phyloP scores from a whole-genome alignment of 2,113 vertebrate genomes.

The Thryonomys swinderianus region DNA sequence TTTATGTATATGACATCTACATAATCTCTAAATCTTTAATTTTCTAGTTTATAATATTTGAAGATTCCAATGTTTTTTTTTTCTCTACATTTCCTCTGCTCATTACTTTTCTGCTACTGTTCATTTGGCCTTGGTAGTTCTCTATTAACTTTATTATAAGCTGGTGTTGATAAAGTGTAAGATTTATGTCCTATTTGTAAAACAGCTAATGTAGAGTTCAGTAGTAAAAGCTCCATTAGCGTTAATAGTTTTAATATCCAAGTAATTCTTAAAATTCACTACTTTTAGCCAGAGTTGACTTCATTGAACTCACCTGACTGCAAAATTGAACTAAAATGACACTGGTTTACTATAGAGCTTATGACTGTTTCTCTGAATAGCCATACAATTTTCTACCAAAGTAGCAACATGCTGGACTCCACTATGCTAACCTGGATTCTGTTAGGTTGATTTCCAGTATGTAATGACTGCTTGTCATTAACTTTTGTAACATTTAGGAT shows the following conservation, averaged over 20 bases:
- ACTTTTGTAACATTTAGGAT: neutral
- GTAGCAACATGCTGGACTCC: neutral
- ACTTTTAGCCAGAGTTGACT: neutral
- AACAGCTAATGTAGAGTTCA: neutral
- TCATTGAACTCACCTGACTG: neutral
- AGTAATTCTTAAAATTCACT: neutral
- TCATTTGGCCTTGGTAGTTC: neutral
- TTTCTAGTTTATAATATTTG: neutral
- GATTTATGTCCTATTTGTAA: neutral
- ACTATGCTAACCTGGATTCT: neutral
- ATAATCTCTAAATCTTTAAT: neutral
- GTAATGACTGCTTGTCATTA: neutral
- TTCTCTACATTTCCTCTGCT: neutral
- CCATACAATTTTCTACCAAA: neutral
- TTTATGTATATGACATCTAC: neutral
- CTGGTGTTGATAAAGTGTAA: neutral
- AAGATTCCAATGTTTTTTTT: neutral
- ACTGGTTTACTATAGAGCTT: neutral
- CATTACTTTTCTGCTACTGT: neutral
- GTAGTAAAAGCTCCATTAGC: neutral
- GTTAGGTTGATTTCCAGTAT: neutral
- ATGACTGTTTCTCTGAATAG: neutral
- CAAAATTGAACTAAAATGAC: neutral
- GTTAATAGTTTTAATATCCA: neutral
- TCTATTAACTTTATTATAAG: neutral